Evolutionary conservation across 2,888 invertebrate genomes (phyloP).

Genomic region (Hirtodrosophila duncani): DNA sequence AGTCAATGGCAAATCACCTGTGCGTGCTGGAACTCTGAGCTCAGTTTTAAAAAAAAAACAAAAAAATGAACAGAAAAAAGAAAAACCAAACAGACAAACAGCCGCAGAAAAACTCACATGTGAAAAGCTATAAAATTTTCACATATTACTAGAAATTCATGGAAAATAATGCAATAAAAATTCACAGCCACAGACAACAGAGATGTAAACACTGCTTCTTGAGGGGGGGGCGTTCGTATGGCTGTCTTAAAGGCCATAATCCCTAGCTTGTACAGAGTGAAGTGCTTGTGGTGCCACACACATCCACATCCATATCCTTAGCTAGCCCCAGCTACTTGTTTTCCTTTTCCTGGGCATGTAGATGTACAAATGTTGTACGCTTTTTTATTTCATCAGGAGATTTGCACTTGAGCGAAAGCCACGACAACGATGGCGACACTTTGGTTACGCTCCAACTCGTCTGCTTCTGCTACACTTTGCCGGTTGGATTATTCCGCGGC

Average conservation of each 20-base stretch:
- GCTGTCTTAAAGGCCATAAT: conserved; percentile 49
- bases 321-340: conserved; percentile 36
- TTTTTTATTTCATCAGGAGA: conserved; percentile 69
- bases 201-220: conserved; percentile 8
- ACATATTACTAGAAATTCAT: conserved; percentile 73
- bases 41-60: not conserved
- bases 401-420: conserved; percentile 62
- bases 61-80: not conserved
- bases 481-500: conserved; percentile 64
- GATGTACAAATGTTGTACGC: conserved; percentile 54
- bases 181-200: conserved; percentile 63
- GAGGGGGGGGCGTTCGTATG: conserved; percentile 8
- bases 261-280: conserved; percentile 15
- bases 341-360: conserved; percentile 5
- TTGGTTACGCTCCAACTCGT: conserved; percentile 65
- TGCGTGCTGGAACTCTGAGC: conserved; percentile 38
- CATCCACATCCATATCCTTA: conserved; percentile 18
- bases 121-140: conserved; percentile 53
- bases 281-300: too few relatives aligned
- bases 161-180: conserved; percentile 75
- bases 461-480: conserved; percentile 18
- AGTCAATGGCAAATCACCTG: conserved; percentile 34
- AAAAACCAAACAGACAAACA: not conserved
- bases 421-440: conserved; percentile 47
- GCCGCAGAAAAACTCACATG: conserved; percentile 14